Evolutionary conservation across 2,888 invertebrate species (phyloP).

Genomic region (Arge pagana): DNA sequence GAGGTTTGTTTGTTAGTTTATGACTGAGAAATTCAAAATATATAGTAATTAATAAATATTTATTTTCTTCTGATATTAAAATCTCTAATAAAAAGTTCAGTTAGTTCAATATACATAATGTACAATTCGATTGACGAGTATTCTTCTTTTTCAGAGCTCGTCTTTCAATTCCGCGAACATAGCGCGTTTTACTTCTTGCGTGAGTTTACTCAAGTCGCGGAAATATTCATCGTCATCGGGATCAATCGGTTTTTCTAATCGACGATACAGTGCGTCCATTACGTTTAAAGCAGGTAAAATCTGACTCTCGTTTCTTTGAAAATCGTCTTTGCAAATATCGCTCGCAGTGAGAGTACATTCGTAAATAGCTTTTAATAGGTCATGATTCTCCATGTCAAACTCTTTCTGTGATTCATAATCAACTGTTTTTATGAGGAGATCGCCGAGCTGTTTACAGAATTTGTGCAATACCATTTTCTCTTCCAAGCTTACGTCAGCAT

Average conservation of each 20-base stretch:
- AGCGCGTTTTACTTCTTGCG: slow-evolving; percentile 32
- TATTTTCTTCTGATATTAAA: not conserved
- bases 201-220: slow-evolving; percentile 31
- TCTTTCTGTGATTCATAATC: slow-evolving; percentile 41
- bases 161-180: slow-evolving; percentile 35
- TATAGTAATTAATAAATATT: not conserved
- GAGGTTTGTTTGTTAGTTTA: too few species aligned
- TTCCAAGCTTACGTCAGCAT: slow-evolving; percentile 49
- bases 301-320: slow-evolving; percentile 29
- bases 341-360: slow-evolving; percentile 47
- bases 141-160: slow-evolving; percentile 35
- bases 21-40: too few species aligned
- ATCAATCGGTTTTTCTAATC: slow-evolving; percentile 25
- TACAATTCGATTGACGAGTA: too few species aligned
- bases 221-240: slow-evolving; percentile 35
- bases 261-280: slow-evolving; percentile 36
- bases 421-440: slow-evolving; percentile 49
- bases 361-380: slow-evolving; percentile 52
- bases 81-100: not conserved
- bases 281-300: slow-evolving; percentile 36
- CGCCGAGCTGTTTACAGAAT: slow-evolving; percentile 57
- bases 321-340: slow-evolving; percentile 42
- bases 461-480: slow-evolving; percentile 56
- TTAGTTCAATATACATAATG: slow-evolving; percentile 29
- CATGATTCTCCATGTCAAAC: slow-evolving; percentile 53